Percentiles rank a stretch among this genome's conserved stretches.
Conservation (phyloP, 53 echinoderm and acorn worm genomes). For the Pentamera pediparva region DNA sequence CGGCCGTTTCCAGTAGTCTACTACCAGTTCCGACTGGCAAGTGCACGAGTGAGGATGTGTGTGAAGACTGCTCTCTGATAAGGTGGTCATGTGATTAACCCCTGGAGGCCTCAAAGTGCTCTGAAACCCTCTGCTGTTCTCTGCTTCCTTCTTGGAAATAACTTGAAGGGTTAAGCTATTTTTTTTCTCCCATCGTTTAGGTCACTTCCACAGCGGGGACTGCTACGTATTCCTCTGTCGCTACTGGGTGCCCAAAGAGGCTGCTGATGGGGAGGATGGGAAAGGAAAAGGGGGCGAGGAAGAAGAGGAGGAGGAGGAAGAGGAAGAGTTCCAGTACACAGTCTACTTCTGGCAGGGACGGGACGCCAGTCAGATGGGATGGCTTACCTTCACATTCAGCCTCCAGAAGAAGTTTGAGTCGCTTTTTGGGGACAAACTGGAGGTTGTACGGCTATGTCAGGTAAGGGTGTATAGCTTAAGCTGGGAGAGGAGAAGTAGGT, state of each 20-base stretch:
- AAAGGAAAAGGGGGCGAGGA: conserved; percentile 20
- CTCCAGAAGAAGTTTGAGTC: conserved; percentile 99
- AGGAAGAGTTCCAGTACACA: conserved; percentile 92
- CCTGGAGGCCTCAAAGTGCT: too few species aligned
- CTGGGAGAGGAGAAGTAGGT: conserved; percentile 39
- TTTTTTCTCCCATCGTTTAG: too few species aligned
- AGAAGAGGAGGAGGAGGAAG: conserved; percentile 60
- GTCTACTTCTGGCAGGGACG: conserved; percentile 98
- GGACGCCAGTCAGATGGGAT: conserved; percentile 94
- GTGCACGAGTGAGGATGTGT: too few species aligned
- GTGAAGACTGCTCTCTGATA: too few species aligned
- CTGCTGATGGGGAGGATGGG: conserved; percentile 54
- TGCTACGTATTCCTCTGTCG: conserved; percentile 97
- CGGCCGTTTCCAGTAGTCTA: too few species aligned
- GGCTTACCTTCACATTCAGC: conserved; percentile 97
- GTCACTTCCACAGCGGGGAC: conserved; percentile 90
- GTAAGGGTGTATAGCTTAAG: conserved; percentile 19
- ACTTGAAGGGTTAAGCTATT: too few species aligned
- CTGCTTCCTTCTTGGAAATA: too few species aligned
- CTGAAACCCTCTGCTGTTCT: too few species aligned
- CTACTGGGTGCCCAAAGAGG: conserved; percentile 91
- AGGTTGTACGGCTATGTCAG: conserved; percentile 91
- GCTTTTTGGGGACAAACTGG: conserved; percentile 91
- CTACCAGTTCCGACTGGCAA: too few species aligned
- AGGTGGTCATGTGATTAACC: too few species aligned